Conservation (phyloP, 1,140 invertebrate species). For the Leucophenga varia region DNA sequence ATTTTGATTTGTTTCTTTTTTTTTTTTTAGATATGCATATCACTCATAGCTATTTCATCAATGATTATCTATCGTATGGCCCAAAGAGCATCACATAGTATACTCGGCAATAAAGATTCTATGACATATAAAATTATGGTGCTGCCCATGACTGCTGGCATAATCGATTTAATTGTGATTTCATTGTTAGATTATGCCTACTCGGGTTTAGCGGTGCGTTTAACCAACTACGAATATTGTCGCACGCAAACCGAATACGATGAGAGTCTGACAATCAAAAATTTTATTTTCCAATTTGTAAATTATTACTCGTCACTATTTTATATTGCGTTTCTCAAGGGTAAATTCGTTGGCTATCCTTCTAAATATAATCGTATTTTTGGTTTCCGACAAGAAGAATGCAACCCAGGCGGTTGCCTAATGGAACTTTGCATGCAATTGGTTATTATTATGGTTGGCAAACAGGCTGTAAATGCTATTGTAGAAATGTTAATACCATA, state of each 20-base stretch:
- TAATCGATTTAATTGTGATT: slow-evolving; percentile 70
- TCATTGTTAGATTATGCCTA: slow-evolving; percentile 60
- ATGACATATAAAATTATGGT: slow-evolving; percentile 67
- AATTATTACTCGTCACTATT: slow-evolving; percentile 86
- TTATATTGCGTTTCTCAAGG: slow-evolving; percentile 85
- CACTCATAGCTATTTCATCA: slow-evolving; percentile 73
- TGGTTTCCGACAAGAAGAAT: slow-evolving; percentile 63
- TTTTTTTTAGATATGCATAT: slow-evolving; percentile 65
- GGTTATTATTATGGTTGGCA: slow-evolving; percentile 83
- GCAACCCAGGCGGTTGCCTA: slow-evolving; percentile 78
- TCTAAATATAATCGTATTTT: slow-evolving; percentile 74
- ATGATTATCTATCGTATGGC: slow-evolving; percentile 76
- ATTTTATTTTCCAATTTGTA: slow-evolving; percentile 85
- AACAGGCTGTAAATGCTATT: slow-evolving; percentile 79
- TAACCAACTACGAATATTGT: slow-evolving; percentile 79
- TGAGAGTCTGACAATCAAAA: slow-evolving; percentile 80
- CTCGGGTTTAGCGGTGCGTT: slow-evolving; percentile 57
- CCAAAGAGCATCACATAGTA: slow-evolving; percentile 64
- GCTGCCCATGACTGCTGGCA: slow-evolving; percentile 66
- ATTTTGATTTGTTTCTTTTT: not conserved
- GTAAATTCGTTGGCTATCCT: slow-evolving; percentile 77
- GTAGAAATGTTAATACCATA: slow-evolving; percentile 74
- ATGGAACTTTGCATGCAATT: slow-evolving; percentile 82
- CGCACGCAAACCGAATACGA: slow-evolving; percentile 84
- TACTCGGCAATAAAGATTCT: slow-evolving; percentile 58